Percentiles rank a stretch among this genome's conserved stretches.
phyloP scores from a whole-genome alignment of 2,113 vertebrate genomes.

The Arenaria interpres region DNA sequence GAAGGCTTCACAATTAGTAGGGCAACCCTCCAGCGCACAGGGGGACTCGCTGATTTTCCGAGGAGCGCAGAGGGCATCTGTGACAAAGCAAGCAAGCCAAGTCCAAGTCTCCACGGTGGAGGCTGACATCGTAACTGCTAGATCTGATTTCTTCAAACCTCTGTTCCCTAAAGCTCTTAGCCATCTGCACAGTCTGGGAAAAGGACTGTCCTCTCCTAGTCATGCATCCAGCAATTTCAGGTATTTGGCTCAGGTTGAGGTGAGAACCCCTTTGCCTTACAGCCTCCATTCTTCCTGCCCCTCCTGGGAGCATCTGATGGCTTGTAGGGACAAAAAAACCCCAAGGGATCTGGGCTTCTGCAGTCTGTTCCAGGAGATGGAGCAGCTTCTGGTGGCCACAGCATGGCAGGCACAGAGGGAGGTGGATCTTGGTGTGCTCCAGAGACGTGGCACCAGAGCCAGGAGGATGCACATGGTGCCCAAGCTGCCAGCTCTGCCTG shows the following conservation, averaged over 20 bases:
- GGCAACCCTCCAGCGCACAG: accelerated
- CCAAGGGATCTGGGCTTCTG: not conserved
- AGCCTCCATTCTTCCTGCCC: not conserved
- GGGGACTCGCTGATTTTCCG: accelerated
- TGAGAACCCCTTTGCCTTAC: not conserved
- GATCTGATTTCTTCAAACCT: not conserved
- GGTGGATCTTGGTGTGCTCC: not conserved
- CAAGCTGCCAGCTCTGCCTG: not conserved
- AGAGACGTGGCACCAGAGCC: not conserved
- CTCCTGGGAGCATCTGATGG: accelerated
- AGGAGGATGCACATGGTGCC: not conserved
- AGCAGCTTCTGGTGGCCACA: not conserved
- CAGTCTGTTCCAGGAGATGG: not conserved
- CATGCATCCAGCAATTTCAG: not conserved
- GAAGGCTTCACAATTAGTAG: accelerated
- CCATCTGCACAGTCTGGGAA: accelerated
- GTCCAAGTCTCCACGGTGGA: accelerated
- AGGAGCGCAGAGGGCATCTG: not conserved
- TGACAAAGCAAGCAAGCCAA: not conserved
- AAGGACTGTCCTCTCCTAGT: not conserved
- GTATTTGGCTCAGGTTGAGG: not conserved
- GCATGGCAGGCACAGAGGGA: not conserved
- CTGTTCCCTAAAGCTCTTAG: not conserved
- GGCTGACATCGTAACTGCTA: accelerated
- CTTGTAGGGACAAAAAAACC: not conserved